Base-by-base conservation (phyloP, 30 jellyfish, hydroid and myxozoan genomes). In the Mastigias papua region DNA sequence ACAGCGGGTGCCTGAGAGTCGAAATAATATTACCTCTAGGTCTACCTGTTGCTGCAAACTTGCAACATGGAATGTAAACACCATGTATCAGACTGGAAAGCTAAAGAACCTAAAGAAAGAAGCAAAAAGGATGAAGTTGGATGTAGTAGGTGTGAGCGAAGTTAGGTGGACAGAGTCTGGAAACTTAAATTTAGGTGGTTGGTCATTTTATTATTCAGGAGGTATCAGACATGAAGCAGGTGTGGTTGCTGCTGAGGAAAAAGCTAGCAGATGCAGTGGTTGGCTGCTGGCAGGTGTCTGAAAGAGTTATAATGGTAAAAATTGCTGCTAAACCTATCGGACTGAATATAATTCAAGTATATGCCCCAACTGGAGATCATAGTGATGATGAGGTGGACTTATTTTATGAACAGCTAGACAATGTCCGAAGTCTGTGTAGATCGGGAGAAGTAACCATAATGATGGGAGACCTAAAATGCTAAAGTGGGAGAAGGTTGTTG, bases 401-500 rank as follows among this genome's bases (percentile, higher is more conserved):
- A 42, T 42, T 42, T 15, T 42, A 42, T 42, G 54, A 61, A 21
- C 34, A 61, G 34, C 10, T 21, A 61, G 34, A 61, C 34, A 25
- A 61, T 9, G 73, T n/a, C 30, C 63, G 13, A 42, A 15, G 7
- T 42, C 30, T 4, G 54, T 42, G 54, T 4, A 42, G 13, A 42
- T 42, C 54, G 26, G 35, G 35, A 34, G 85, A 73, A 73, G 85
- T 73, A 17, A n/a, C n/a, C n/a, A n/a, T n/a, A n/a, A n/a, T n/a
- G n/a, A 73, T 73, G 85, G 76, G 85, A 48, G 73, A 73, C 27
- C 34, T 73, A 11, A n/a, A 73, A 73, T 73, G 85, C 85, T 16
- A 73, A 73, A 23, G 48, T 73, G 20, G 85, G 85, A 42, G 29
- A 48, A 15, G 69, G 37, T 34, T n/a, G 28, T 19, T 21, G 48